A percentile compares a stretch with the other conserved stretches of the same genome.
These are phyloP conservation scores for Neolamprologus falcicula DNA, from an alignment of 2,113 vertebrate genomes.

Conservation along the genomic window DNA sequence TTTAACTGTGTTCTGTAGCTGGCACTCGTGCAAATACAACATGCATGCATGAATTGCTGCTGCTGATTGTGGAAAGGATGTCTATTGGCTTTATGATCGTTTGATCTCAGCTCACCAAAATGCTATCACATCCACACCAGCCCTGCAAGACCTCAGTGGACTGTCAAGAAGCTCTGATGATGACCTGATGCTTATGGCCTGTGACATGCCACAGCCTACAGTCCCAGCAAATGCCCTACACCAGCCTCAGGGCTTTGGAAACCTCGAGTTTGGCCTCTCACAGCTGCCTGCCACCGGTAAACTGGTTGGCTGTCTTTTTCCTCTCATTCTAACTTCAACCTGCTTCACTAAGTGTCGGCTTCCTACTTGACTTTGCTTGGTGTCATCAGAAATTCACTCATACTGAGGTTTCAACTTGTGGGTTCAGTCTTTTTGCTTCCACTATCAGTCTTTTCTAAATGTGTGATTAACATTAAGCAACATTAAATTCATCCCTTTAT, in stretches of 20 bases:
- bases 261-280: neutral
- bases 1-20: neutral
- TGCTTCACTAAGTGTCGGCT: neutral
- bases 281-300: slow-evolving; percentile 48
- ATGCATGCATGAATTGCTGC: neutral
- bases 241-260: slow-evolving; percentile 9
- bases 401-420: neutral
- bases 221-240: neutral
- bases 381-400: neutral
- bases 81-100: neutral
- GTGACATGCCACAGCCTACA: neutral
- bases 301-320: neutral
- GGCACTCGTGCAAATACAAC: neutral
- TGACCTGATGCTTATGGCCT: slow-evolving; percentile 52
- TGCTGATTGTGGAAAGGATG: neutral
- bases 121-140: neutral
- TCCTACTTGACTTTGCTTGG: neutral
- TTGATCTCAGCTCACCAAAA: neutral
- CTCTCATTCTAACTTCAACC: neutral
- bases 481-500: neutral
- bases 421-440: neutral
- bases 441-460: neutral
- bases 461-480: neutral
- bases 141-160: slow-evolving; percentile 24
- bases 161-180: neutral